These are phyloP conservation scores for Paguma larvata DNA, from an alignment of 2,797 vertebrate genomes.

Conservation along the genomic window DNA sequence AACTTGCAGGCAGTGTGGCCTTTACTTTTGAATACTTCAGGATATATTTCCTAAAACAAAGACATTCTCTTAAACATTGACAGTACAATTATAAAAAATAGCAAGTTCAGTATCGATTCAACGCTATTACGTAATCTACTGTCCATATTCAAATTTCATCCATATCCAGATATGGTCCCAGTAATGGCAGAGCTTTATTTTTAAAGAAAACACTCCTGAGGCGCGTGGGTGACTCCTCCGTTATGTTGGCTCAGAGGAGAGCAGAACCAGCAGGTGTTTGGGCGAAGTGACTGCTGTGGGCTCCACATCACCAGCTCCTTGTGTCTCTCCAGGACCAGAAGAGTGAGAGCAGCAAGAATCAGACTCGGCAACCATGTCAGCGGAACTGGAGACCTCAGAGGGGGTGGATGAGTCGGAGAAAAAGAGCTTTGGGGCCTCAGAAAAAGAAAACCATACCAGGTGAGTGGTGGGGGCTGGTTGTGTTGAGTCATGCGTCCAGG, in stretches of 20 bases:
- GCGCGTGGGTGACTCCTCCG: neutral
- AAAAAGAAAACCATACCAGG: constrained; percentile 79
- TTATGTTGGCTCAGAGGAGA: neutral
- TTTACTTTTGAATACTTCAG: neutral
- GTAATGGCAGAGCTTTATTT: constrained; percentile 53
- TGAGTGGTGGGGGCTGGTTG: constrained; percentile 66
- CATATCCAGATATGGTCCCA: neutral
- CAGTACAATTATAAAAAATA: neutral
- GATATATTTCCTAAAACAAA: constrained; percentile 18
- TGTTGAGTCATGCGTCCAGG: too few relatives aligned
- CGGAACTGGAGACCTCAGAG: constrained; percentile 80
- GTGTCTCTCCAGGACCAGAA: constrained; percentile 66
- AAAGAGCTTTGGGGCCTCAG: constrained; percentile 55
- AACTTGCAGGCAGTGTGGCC: neutral
- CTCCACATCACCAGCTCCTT: neutral
- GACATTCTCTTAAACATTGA: neutral
- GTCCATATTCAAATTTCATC: constrained; percentile 18
- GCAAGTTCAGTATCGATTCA: neutral
- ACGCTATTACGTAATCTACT: neutral
- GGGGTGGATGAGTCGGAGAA: constrained; percentile 79
- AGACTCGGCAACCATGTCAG: constrained; percentile 73
- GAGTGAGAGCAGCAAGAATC: neutral
- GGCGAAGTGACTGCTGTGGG: neutral
- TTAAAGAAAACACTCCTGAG: neutral
- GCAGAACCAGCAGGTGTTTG: neutral